Base-by-base conservation (phyloP, 2,888 invertebrate genomes). In the Drosophila vallismaia region DNA sequence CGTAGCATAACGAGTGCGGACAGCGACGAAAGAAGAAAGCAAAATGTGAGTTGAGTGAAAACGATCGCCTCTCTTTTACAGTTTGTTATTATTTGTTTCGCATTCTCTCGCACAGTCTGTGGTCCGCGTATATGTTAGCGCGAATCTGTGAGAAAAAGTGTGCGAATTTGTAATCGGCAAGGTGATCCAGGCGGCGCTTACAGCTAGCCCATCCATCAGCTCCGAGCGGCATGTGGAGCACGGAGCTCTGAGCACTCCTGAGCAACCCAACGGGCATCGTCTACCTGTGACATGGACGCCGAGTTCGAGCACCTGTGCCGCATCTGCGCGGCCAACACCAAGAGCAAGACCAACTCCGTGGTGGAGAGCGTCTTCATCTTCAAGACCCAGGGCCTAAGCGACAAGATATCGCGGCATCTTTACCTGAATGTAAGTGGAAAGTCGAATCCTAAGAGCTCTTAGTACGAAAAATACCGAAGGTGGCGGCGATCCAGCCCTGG, bases 361-460 rank as follows among this genome's bases (percentile, higher is more conserved):
- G 83, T 88, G 26, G 90, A 90, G 71, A 89, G 89, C 71, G 90
- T 90, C 57, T 90, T 89, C 58, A 90, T 90, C 49, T 79, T 90
- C 57, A 89, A 90, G 72, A 90, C 90, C 24, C 58, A 75, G 36
- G 88, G 86, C 10, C 49, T 90, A 7, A 86, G 79, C 79, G 90
- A 90, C 68, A 90, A 89, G 79, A 86, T 90, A 71, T 79, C 88
- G 36, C 77, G 80, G 42, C 88, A 80, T 71, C 68, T 90, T 12
- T 90, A 78, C 48, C 62, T 90, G 29, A 80, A 84, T 66, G 90
- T 90, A 69, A 89, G 90, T 84, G 50, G 38, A 46, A 31, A 24
- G 67, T 28, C 5, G 28, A 6, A 19, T 19, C 19, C 19, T 19
- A 28, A 28, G 28, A 28, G 6, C 28, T 28, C 28, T 45, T 24